phyloP scores from a whole-genome alignment of 2,113 vertebrate genomes.

The Cheirogaleus medius region DNA sequence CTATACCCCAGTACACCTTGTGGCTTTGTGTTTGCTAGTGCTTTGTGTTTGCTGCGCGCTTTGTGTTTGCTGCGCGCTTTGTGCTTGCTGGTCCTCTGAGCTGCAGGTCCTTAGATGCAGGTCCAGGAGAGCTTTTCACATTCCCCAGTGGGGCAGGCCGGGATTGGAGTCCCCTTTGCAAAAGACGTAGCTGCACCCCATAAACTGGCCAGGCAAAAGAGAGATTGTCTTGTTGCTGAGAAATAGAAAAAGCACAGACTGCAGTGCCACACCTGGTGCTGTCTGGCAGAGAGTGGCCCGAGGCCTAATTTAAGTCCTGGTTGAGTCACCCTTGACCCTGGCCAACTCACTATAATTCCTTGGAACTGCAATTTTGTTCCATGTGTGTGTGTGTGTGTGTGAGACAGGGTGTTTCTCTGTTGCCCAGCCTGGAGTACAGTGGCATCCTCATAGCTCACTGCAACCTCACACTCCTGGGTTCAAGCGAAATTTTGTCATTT shows the following conservation, averaged over 20 bases:
- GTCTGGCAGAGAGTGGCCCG: too few species aligned
- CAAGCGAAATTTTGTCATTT: background rate
- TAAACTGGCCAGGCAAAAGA: background rate
- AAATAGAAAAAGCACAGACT: background rate
- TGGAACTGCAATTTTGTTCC: background rate
- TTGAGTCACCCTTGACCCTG: background rate
- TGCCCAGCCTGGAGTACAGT: too few species aligned
- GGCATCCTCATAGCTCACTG: too few species aligned
- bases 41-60: too few species aligned
- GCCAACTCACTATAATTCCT: background rate
- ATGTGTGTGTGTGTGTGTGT: too few species aligned
- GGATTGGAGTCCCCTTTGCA: background rate
- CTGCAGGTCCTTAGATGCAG: background rate
- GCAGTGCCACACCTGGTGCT: background rate
- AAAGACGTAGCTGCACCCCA: too few species aligned
- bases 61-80: too few species aligned
- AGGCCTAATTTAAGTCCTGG: background rate
- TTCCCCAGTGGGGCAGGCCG: background rate
- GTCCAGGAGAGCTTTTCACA: background rate
- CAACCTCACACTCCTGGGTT: too few species aligned
- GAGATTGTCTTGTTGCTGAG: background rate
- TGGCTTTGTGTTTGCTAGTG: background rate
- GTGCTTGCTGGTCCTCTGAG: background rate
- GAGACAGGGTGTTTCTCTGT: too few species aligned
- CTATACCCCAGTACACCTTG: rapidly evolving